phyloP scores from a whole-genome alignment of 1,140 invertebrate species.

The Harpegnathos saltator region DNA sequence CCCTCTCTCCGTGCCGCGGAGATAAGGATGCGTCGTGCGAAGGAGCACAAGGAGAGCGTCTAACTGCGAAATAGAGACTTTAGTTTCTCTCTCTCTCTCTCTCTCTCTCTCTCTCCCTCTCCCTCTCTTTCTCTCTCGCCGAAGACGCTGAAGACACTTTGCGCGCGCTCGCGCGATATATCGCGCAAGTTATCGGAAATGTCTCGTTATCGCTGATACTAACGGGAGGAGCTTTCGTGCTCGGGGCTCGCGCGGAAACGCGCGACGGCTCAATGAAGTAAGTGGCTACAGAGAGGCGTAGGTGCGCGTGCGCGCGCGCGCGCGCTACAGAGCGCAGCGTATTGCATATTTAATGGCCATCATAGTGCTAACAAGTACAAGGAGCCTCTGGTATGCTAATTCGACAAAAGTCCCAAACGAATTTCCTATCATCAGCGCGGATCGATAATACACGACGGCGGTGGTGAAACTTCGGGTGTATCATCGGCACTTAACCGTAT shows the following conservation, averaged over 20 bases:
- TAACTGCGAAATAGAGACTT: too few relatives aligned
- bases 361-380: conserved; percentile 42
- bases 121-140: too few relatives aligned
- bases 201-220: conserved; percentile 13
- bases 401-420: conserved; percentile 5
- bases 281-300: conserved; percentile 13
- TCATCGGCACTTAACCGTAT: neutral
- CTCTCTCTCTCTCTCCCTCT: too few relatives aligned
- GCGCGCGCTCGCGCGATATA: neutral
- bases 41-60: too few relatives aligned
- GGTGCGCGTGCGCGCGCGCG: too few relatives aligned
- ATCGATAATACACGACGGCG: neutral
- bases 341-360: conserved; percentile 48
- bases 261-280: conserved; percentile 21
- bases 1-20: too few relatives aligned
- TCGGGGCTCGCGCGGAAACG: conserved; percentile 7
- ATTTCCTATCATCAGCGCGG: conserved; percentile 23
- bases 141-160: too few relatives aligned
- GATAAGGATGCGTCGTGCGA: too few relatives aligned
- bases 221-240: conserved; percentile 8
- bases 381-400: conserved; percentile 41
- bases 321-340: conserved; percentile 9
- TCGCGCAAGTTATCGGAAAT: conserved; percentile 12
- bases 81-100: too few relatives aligned
- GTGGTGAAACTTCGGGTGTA: neutral